A percentile compares a stretch with the other conserved stretches of the same genome.
These are phyloP conservation scores for Lophochroa leadbeateri DNA, from an alignment of 2,113 vertebrate genomes.

Conservation along the genomic window DNA sequence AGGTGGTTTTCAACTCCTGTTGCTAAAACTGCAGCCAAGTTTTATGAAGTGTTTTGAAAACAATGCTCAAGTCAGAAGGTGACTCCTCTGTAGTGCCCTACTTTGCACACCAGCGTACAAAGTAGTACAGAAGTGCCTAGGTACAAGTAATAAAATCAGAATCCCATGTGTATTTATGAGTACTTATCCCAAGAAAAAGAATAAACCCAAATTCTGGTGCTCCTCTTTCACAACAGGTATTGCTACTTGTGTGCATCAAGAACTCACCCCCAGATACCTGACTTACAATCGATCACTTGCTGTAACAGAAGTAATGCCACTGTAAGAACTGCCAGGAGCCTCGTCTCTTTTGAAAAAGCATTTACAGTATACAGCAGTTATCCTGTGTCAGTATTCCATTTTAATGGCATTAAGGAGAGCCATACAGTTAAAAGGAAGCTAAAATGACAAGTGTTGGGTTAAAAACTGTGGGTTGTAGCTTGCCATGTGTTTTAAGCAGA, in stretches of 20 bases:
- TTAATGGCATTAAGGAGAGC: neutral
- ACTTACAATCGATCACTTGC: neutral
- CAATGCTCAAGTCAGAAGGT: neutral
- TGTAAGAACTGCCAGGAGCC: neutral
- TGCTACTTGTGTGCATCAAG: neutral
- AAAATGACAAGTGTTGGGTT: neutral
- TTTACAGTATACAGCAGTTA: neutral
- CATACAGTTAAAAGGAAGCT: neutral
- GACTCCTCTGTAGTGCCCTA: neutral
- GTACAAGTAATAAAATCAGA: neutral
- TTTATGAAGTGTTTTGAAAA: neutral
- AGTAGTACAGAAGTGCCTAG: neutral
- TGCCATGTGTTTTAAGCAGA: slow-evolving; percentile 27
- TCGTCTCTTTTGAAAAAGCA: neutral
- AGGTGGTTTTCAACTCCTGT: neutral
- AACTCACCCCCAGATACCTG: neutral
- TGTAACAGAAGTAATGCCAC: neutral
- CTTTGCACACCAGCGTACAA: fast-evolving
- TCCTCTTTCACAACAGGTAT: neutral
- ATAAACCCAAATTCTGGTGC: neutral
- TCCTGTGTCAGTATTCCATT: neutral
- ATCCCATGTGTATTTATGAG: neutral
- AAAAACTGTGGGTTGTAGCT: neutral
- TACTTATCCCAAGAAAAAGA: neutral
- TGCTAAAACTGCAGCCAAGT: neutral